Percentiles rank a stretch among this genome's conserved stretches.
Conservation (phyloP, 2,113 vertebrate species). For the Pelodiscus sinensis region DNA sequence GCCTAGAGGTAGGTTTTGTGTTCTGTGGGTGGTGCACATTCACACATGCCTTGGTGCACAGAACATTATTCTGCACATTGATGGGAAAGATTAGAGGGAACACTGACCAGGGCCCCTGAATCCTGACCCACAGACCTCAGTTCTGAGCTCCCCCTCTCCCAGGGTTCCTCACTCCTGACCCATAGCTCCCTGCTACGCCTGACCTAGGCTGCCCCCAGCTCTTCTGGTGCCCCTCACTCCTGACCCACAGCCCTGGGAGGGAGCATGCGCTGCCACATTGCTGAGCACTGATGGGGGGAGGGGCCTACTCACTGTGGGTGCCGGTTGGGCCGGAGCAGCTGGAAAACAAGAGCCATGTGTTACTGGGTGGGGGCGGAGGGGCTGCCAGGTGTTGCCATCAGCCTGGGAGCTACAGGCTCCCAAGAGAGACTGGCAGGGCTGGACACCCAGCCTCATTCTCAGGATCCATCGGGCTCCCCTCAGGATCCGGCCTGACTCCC, state of each 20-base stretch:
- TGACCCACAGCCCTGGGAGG: no score
- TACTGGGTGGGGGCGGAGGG: not conserved
- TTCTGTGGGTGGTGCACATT: no score
- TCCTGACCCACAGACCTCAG: conserved; percentile 6
- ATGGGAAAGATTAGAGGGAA: no score
- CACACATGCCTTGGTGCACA: no score
- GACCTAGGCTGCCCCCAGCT: not conserved
- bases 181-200: not conserved
- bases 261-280: not conserved
- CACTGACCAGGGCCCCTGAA: no score
- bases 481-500: not conserved
- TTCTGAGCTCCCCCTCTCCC: not conserved
- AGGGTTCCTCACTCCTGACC: not conserved
- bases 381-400: not conserved
- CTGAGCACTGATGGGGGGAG: not conserved
- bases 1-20: no score
- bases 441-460: conserved; percentile 49
- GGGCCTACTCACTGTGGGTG: conserved; percentile 26
- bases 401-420: not conserved
- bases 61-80: no score
- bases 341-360: not conserved
- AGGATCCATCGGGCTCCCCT: not conserved
- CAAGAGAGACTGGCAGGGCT: conserved; percentile 55
- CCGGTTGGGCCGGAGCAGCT: conserved; percentile 32
- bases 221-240: not conserved